Evolutionary conservation across 2,888 invertebrate species (phyloP).

Genomic region (Drosophila paranaensis): DNA sequence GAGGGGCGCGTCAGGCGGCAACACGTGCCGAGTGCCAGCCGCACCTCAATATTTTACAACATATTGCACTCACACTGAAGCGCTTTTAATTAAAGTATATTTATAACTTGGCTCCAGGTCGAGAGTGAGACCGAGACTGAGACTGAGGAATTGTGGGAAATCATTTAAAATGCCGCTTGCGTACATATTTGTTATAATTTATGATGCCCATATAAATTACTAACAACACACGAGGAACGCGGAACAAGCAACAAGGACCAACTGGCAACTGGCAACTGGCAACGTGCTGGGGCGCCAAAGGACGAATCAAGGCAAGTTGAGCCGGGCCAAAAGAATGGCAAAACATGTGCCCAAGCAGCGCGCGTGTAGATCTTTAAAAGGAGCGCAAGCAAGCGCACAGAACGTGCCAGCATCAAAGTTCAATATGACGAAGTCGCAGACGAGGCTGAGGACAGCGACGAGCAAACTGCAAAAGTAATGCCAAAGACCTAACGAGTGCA

Average conservation of each 20-base stretch:
- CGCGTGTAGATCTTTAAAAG: constrained; percentile 74
- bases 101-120: constrained; percentile 59
- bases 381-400: constrained; percentile 50
- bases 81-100: constrained; percentile 78
- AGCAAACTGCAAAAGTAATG: constrained; percentile 24
- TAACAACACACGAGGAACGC: constrained; percentile 67
- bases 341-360: constrained; percentile 68
- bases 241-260: constrained; percentile 20
- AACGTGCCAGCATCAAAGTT: constrained; percentile 80
- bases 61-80: constrained; percentile 64
- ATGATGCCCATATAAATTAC: constrained; percentile 79
- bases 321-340: constrained; percentile 39
- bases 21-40: constrained; percentile 41
- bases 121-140: background rate
- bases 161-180: constrained; percentile 78
- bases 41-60: constrained; percentile 72
- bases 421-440: constrained; percentile 62
- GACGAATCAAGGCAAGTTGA: constrained; percentile 32
- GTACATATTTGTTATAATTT: constrained; percentile 80
- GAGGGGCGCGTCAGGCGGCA: constrained; percentile 37
- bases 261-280: constrained; percentile 50
- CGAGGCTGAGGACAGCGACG: constrained; percentile 2
- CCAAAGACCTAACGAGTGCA: constrained; percentile 77
- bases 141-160: constrained; percentile 51
- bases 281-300: constrained; percentile 38